phyloP scores from a whole-genome alignment of 2,797 vertebrate genomes.

The Sebastes dallii region DNA sequence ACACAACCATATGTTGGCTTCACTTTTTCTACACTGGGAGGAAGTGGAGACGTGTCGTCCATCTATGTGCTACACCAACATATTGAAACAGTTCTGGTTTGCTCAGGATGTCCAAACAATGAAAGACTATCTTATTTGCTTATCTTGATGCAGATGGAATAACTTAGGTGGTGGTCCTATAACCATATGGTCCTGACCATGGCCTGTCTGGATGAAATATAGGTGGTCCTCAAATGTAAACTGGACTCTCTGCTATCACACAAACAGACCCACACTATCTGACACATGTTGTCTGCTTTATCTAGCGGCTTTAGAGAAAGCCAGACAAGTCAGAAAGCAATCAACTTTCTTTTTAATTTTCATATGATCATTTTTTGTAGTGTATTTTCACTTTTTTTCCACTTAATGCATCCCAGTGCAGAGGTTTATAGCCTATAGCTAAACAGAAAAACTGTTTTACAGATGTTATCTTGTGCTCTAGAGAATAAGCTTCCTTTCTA shows the following conservation, averaged over 20 bases:
- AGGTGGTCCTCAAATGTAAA: conserved; percentile 20
- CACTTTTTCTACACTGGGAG: too few species aligned
- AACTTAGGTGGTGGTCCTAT: not conserved
- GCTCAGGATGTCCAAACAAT: conserved; percentile 26
- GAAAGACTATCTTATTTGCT: conserved; percentile 12
- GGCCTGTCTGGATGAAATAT: conserved; percentile 22
- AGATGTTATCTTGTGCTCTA: conserved; percentile 37
- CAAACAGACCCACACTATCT: conserved; percentile 12
- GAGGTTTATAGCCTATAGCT: not conserved
- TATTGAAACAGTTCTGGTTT: conserved; percentile 8
- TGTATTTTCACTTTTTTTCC: not conserved
- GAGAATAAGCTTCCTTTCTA: conserved; percentile 21
- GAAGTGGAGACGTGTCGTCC: too few species aligned
- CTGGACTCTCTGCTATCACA: conserved; percentile 11
- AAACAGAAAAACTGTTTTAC: conserved; percentile 6
- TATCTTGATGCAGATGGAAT: conserved; percentile 38
- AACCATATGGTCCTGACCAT: conserved; percentile 3
- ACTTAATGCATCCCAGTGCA: not conserved
- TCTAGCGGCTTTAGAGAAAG: not conserved
- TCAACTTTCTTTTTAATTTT: not conserved
- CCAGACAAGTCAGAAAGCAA: not conserved
- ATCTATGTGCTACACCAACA: not conserved
- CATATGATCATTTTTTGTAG: not conserved
- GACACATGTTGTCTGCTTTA: not conserved
- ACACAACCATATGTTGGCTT: too few species aligned